Evolutionary conservation across 2,797 vertebrate species (phyloP).

Genomic region (Gastrophryne carolinensis): DNA sequence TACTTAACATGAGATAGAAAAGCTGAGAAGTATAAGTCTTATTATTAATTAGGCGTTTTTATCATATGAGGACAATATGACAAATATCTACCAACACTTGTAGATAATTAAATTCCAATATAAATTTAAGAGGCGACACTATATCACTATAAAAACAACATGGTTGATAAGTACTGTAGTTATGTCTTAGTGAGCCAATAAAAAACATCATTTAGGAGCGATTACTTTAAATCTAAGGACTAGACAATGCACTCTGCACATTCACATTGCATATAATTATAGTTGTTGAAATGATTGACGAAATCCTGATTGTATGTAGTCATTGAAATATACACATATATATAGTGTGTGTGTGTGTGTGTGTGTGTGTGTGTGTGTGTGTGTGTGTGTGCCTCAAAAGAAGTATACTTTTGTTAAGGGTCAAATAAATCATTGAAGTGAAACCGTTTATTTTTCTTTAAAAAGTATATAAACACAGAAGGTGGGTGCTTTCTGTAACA

Average conservation of each 20-base stretch:
- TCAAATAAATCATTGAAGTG: not conserved
- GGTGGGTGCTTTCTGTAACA: not conserved
- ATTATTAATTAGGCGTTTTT: no score
- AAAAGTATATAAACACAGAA: not conserved
- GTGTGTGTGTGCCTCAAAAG: not conserved
- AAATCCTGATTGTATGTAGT: not conserved
- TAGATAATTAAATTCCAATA: not conserved
- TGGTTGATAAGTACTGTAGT: not conserved
- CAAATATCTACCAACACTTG: slow-evolving; percentile 14
- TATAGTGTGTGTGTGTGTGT: not conserved
- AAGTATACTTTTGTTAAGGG: not conserved
- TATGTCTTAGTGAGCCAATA: not conserved
- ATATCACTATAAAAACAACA: not conserved
- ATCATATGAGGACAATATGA: no score
- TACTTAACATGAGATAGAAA: no score
- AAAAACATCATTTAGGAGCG: not conserved
- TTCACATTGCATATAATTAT: not conserved
- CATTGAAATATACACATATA: not conserved
- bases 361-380: not conserved
- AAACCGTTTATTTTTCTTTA: not conserved
- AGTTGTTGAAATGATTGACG: not conserved
- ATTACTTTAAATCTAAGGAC: not conserved
- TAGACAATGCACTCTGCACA: not conserved
- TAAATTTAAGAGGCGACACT: not conserved
- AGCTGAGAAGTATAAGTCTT: no score